phyloP scores from a whole-genome alignment of 2,888 invertebrate genomes.

The Euphydryas editha region DNA sequence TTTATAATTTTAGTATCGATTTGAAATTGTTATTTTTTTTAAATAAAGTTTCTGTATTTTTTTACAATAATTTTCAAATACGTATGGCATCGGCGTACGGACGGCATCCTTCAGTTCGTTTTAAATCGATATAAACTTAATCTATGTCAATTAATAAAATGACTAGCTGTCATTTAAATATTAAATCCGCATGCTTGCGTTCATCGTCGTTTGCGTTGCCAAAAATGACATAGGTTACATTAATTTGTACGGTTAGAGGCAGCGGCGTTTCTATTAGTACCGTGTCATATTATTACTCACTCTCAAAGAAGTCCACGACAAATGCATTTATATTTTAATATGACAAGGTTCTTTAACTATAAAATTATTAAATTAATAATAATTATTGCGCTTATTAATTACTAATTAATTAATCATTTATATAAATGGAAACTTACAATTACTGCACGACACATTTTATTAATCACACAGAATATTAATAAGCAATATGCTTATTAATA shows the following conservation, averaged over 20 bases:
- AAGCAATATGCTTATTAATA: too few relatives aligned
- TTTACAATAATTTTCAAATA: too few relatives aligned
- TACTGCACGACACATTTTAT: neutral
- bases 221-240: slow-evolving; percentile 6
- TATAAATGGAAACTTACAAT: slow-evolving; percentile 3
- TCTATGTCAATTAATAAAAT: neutral
- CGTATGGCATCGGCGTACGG: too few relatives aligned
- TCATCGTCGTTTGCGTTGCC: neutral
- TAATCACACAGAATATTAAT: neutral
- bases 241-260: neutral
- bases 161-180: slow-evolving; percentile 8
- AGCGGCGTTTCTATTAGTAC: neutral
- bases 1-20: too few relatives aligned
- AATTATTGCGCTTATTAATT: neutral
- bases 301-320: neutral
- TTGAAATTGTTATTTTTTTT: too few relatives aligned
- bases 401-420: neutral
- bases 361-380: neutral
- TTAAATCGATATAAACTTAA: neutral
- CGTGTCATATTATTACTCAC: slow-evolving; percentile 11
- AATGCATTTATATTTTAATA: neutral
- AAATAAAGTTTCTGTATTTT: too few relatives aligned
- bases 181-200: neutral
- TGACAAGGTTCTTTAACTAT: slow-evolving; percentile 3
- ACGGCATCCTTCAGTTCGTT: neutral